Evolutionary conservation across 2,888 invertebrate genomes (phyloP), one percentile per base, ranked within the genome.

Genomic region (Smittia sp.): DNA sequence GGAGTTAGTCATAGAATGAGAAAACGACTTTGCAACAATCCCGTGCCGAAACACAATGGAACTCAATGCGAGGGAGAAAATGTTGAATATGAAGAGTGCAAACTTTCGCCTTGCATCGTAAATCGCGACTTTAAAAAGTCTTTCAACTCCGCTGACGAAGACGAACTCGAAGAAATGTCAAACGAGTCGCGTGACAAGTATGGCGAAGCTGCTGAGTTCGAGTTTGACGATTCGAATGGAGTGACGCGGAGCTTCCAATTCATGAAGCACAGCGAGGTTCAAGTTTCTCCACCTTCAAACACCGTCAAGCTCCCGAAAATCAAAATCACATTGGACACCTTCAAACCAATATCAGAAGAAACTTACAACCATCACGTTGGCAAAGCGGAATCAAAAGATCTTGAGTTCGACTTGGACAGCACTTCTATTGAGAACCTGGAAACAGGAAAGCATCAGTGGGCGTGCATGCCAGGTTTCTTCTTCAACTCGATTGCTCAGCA

Each of bases 21-120:
- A 68, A 75, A 75, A 20, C 76, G 83, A 41, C 74, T 76, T 13
- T 83, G 83, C 76, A 78, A 77, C 65, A 77, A 77, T 75, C 81
- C 81, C 0, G 62, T 76, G n/a, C 83, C 84, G 0, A 75, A 76
- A 70, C 79, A 79, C 76, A 83, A 83, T 1, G 84, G 85, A 0
- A 77, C 77, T 39, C 75, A 77, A 1, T 85, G 85, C 77, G 70
- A 54, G n/a, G 79, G 79, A 6, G 75, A 75, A 46, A 77, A 77
- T 74, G 74, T 76, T 15, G 76, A 75, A 75, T 63, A 70, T 18
- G 72, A 70, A 39, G 41, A 74, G 7, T 77, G 77, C 24, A 73
- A 41, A 39, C 13, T 73, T 1, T 15, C 13, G 15, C 13, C n/a
- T 38, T 62, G 62, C 41, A 63, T 9, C 18, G 22, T 22, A 1